These are phyloP conservation scores for Helicoverpa zea DNA, from an alignment of 1,140 invertebrate genomes.

Conservation along the genomic window DNA sequence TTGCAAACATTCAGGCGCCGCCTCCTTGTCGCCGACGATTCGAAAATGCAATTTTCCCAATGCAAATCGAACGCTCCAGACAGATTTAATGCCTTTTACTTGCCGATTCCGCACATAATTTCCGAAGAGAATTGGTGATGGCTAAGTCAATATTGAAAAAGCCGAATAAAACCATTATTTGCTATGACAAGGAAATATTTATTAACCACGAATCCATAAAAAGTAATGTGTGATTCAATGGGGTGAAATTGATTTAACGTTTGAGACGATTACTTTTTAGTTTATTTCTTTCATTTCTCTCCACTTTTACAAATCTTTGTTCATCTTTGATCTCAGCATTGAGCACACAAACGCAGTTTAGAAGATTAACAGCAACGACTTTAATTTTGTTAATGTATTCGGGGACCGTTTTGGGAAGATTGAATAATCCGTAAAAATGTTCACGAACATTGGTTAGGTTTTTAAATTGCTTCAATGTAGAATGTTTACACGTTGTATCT, in stretches of 20 bases:
- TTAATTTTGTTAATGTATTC: constrained; percentile 4
- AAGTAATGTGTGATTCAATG: constrained; percentile 11
- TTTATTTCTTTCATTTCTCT: constrained; percentile 12
- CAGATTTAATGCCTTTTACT: constrained; percentile 84
- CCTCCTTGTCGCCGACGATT: constrained; percentile 74
- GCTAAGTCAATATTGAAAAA: constrained; percentile 60
- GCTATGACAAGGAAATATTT: constrained; percentile 6
- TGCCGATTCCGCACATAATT: constrained; percentile 81
- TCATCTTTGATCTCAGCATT: constrained; percentile 14
- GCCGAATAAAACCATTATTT: neutral
- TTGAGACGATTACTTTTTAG: constrained; percentile 12
- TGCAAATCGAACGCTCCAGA: constrained; percentile 83
- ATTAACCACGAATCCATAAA: constrained; percentile 25
- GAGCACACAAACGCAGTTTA: constrained; percentile 8
- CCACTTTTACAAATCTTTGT: neutral
- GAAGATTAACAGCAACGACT: constrained; percentile 24
- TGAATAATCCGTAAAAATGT: neutral
- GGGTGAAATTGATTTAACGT: constrained; percentile 23
- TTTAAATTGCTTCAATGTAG: constrained; percentile 55
- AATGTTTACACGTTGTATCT: constrained; percentile 56
- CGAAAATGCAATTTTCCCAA: constrained; percentile 84
- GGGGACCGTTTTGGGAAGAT: neutral
- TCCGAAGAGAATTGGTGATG: constrained; percentile 73
- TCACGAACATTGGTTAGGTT: constrained; percentile 31
- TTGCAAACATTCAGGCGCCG: constrained; percentile 78